phyloP scores from a whole-genome alignment of 2,797 vertebrate genomes.

The Thripadectes ignobilis region DNA sequence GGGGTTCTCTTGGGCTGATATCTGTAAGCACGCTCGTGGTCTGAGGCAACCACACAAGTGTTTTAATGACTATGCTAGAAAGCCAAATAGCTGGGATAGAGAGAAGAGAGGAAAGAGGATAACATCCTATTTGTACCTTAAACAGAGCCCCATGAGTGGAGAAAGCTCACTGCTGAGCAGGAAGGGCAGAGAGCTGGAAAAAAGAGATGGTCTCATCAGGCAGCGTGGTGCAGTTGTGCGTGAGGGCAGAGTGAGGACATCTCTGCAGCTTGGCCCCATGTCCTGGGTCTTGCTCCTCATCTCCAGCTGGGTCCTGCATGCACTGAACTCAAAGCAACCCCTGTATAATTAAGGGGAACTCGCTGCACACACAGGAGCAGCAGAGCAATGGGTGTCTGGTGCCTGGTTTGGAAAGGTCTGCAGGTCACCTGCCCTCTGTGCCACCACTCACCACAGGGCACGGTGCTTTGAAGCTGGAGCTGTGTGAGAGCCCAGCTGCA shows the following conservation, averaged over 20 bases:
- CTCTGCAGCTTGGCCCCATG: not conserved
- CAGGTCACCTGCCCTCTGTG: not conserved
- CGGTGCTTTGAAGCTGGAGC: not conserved
- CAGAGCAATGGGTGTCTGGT: not conserved
- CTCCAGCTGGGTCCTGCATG: not conserved
- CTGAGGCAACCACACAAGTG: not conserved
- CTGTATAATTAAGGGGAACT: not conserved
- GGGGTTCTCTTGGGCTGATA: not conserved
- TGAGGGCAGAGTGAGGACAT: not conserved
- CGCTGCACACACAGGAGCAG: not conserved
- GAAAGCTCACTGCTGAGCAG: not conserved
- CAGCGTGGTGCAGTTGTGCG: accelerated
- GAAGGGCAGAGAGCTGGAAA: not conserved
- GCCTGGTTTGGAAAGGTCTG: not conserved
- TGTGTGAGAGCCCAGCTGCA: not conserved
- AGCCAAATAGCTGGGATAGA: not conserved
- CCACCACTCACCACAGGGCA: not conserved
- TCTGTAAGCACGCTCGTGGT: accelerated
- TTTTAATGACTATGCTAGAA: not conserved
- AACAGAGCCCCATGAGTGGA: not conserved
- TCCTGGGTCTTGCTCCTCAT: not conserved
- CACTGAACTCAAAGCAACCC: not conserved
- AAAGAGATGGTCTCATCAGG: not conserved
- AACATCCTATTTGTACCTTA: not conserved
- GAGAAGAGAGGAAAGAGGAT: not conserved